Evolutionary conservation across 2,888 invertebrate genomes (phyloP), one percentile per base, ranked within the genome.

Genomic region (Prenolepis imparis): DNA sequence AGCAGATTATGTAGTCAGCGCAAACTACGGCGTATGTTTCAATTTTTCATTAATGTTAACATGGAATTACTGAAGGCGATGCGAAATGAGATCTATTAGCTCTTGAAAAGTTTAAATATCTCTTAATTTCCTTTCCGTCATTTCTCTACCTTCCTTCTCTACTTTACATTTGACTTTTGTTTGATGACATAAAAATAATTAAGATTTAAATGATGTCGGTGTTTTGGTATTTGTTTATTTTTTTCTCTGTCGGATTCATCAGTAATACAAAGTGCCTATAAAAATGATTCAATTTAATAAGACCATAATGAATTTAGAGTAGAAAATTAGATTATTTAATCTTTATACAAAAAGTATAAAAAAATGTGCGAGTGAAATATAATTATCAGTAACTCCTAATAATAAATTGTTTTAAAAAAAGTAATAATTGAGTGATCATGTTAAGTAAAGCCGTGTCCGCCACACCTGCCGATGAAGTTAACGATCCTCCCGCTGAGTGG

Each of bases 31-130:
- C n/a, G 61, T 36, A 67, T 67, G 84, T 67, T 80, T 28, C 28
- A 84, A 89, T 86, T 85, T 86, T 83, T 28, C 28, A 28, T 28
- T 83, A 85, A 85, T 74, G 82, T 83, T 73, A 66, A 12, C 78
- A 61, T 89, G 73, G 86, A 81, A 87, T 73, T 68, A 77, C 66
- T 63, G 28, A 82, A 21, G 81, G 72, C 81, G 63, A 82, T 21
- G 32, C 32, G 9, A 59, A 24, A 80, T 39, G 72, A 36, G 24
- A 44, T 15, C 15, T n/a, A 3, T 28, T 68, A 15, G 28, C 28
- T 21, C 32, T 41, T 21, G 44, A 61, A 72, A 44, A 44, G 18
- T 36, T 59, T 3, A 6, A 15, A 41, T 41, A 21, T 57, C 11
- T 18, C 32, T 28, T 32, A 8, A n/a, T 52, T 52, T 52, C 1